Evolutionary conservation across 2,888 invertebrate genomes (phyloP), one percentile per base, ranked within the genome.

Genomic region (Hydriomena furcata): DNA sequence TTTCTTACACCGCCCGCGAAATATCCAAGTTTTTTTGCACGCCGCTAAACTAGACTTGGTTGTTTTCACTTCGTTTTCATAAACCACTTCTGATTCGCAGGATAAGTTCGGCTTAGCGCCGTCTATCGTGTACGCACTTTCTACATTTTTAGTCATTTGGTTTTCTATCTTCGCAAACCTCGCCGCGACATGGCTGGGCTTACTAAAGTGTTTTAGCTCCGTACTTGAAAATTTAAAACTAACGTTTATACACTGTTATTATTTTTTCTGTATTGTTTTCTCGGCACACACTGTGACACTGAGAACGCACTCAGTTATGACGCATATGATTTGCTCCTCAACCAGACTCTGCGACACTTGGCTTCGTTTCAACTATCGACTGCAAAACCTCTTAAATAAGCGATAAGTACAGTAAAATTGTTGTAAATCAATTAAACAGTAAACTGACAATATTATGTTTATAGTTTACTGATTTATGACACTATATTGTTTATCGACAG

Each of bases 21-120:
- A 67, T 70, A 73, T 77, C 47, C 68, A 67, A 45, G 67, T 42
- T 54, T 63, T 76, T 74, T 76, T 80, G 56, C 64, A 74, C 71
- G 73, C 79, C 63, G 71, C 72, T 65, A 84, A 77, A 68, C 77
- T 84, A 50, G 82, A 73, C 65, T 82, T 85, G 55, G 66, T 67
- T 63, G 67, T 73, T 76, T 74, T 82, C 70, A 79, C 76, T 75
- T 79, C 82, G 67, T 64, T 76, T 55, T 62, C 52, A 52, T 46
- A 52, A 52, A 36, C 36, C 40, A 51, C 51, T 7, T 42, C 51
- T 45, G 58, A 61, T 61, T 69, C 58, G 58, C 73, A 66, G 70
- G 63, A 61, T 21, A 52, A 28, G 24, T 61, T 65, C 50, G 60
- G 61, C 40, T 60, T 58, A 56, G 60, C 66, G 45, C 63, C 60